Base-by-base conservation (phyloP, 2,797 vertebrate species). In the Tapera naevia region DNA sequence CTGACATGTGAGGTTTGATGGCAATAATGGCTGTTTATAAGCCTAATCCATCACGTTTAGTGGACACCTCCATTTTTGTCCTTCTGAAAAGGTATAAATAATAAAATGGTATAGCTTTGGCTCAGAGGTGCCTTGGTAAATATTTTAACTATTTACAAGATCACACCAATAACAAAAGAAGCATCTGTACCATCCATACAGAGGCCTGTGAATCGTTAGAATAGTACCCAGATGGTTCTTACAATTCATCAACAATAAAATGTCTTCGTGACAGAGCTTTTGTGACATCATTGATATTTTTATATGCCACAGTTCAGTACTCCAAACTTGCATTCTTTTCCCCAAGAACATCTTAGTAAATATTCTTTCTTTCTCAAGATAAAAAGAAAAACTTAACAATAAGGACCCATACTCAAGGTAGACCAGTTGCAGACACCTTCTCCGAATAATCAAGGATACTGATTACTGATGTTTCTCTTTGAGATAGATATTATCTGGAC, bases 11-110 rank as follows among this genome's bases (percentile, higher is more conserved):
- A 98, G 98, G 98, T 98, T 99, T 99, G 99, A 99, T 98, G 98
- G 98, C 98, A 99, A 99, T 99, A 99, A 99, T 99, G 99, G 98
- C 98, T 98, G 99, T 99, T 99, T 99, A 99, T 99, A 99, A 99
- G 98, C 98, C 98, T 99, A 99, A 99, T 99, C 99, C 99, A 99
- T 99, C 99, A 99, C 99, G 98, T 99, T 99, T 99, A 99, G 99
- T 99, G 98, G 99, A 99, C 99, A 99, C 98, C 98, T 99, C 99
- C 98, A 99, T 99, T 99, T 99, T 99, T 99, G 98, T 98, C 98
- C 97, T 98, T 84, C 97, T 99, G 99, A 99, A 99, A 99, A 99
- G 99, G 98, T 99, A 99, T 99, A 99, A 99, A 99, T 99, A 99
- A 99, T 99, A 99, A 98, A 98, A 98, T 98, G 97, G 97, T 97